These are phyloP conservation scores for Spermophilus dauricus DNA, from an alignment of 2,113 vertebrate genomes.

Conservation along the genomic window DNA sequence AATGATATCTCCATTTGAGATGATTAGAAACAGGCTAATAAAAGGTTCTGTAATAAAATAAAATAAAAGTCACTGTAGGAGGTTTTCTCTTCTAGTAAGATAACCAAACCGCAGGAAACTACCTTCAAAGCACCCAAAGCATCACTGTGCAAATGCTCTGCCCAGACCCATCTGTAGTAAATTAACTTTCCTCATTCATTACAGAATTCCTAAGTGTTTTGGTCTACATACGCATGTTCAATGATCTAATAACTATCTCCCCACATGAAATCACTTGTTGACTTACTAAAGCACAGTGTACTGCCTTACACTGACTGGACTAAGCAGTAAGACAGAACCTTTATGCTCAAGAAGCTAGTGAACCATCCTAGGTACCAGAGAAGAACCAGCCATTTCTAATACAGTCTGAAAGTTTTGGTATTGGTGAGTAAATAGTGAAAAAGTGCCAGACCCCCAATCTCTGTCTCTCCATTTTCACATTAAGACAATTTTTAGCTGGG, in stretches of 20 bases:
- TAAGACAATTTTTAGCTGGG: neutral
- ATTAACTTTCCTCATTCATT: conserved; percentile 21
- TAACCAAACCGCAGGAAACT: neutral
- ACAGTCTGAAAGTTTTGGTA: neutral
- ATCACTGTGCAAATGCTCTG: conserved; percentile 5
- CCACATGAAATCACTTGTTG: neutral
- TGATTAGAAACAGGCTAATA: conserved; percentile 26
- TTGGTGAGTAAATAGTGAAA: neutral
- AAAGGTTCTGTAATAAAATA: neutral
- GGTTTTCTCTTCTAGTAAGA: neutral
- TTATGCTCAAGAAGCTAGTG: neutral
- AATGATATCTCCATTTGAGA: neutral
- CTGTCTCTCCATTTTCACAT: neutral
- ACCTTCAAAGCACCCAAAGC: neutral
- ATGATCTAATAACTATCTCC: neutral
- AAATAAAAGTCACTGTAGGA: neutral
- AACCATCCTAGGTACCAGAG: neutral
- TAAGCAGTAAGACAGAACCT: neutral
- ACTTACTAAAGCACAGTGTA: neutral
- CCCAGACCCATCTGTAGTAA: neutral
- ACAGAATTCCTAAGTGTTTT: neutral
- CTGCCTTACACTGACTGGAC: neutral
- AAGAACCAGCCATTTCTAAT: conserved; percentile 17
- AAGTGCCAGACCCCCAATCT: neutral
- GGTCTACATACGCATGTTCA: neutral